These are phyloP conservation scores for Engystomops pustulosus DNA, from an alignment of 2,113 vertebrate genomes.

Conservation along the genomic window DNA sequence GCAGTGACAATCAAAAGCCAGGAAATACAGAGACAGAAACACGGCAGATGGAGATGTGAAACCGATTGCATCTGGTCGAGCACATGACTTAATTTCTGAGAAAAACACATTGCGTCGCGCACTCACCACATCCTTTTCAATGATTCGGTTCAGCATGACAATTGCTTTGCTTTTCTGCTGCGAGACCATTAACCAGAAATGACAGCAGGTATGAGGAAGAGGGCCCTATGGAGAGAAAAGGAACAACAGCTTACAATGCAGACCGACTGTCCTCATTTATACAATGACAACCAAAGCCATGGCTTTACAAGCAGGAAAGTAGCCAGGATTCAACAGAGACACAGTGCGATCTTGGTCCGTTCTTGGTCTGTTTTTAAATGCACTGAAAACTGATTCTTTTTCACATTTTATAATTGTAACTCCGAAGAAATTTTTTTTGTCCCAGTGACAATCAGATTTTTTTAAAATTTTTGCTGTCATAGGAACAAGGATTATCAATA, in stretches of 20 bases:
- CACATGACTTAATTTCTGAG: slow-evolving; percentile 45
- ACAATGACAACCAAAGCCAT: background rate
- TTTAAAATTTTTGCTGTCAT: too few species aligned
- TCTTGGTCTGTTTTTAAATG: too few species aligned
- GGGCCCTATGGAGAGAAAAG: slow-evolving; percentile 81
- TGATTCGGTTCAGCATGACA: slow-evolving; percentile 95
- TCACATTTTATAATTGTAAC: too few species aligned
- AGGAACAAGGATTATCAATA: too few species aligned
- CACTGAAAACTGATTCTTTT: too few species aligned
- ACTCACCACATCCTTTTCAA: slow-evolving; percentile 97
- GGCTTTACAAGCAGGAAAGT: background rate
- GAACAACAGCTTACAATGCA: background rate
- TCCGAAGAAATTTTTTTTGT: too few species aligned
- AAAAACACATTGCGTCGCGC: slow-evolving; percentile 43
- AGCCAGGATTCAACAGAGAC: too few species aligned
- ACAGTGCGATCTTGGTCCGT: too few species aligned
- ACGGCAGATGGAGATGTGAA: slow-evolving; percentile 52
- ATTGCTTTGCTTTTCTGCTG: slow-evolving; percentile 94
- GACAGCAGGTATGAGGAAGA: slow-evolving; percentile 93
- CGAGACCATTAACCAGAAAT: slow-evolving; percentile 99
- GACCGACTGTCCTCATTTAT: background rate
- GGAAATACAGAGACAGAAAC: slow-evolving; percentile 28
- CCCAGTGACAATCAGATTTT: too few species aligned
- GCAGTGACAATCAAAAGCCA: slow-evolving; percentile 30
- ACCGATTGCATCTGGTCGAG: slow-evolving; percentile 25